A percentile compares a stretch with the other conserved stretches of the same genome.
phyloP scores from a whole-genome alignment of 2,797 vertebrate genomes.

The Takifugu rubripes region DNA sequence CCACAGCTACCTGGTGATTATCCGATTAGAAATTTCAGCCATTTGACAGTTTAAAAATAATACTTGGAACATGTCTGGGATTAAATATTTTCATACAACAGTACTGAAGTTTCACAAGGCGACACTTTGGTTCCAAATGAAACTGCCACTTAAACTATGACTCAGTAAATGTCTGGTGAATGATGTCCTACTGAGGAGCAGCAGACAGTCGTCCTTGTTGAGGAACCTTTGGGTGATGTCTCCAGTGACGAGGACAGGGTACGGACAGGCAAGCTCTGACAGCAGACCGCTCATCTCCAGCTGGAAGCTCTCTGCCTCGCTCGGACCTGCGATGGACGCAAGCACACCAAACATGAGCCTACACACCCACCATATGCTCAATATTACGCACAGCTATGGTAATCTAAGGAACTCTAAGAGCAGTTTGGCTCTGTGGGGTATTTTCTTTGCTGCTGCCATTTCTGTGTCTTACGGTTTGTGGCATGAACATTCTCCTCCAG shows the following conservation, averaged over 20 bases:
- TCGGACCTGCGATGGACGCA: constrained; percentile 75
- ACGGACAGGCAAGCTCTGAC: constrained; percentile 90
- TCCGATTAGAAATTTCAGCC: too few relatives aligned
- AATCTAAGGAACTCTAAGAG: too few relatives aligned
- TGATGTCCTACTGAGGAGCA: constrained; percentile 85
- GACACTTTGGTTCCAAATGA: too few relatives aligned
- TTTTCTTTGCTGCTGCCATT: too few relatives aligned
- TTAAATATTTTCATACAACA: too few relatives aligned
- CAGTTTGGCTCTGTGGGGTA: too few relatives aligned
- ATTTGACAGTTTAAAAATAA: too few relatives aligned
- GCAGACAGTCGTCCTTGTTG: constrained; percentile 86
- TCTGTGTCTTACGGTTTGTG: constrained; percentile 86
- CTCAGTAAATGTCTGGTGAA: too few relatives aligned
- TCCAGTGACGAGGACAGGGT: constrained; percentile 84
- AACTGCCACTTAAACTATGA: neutral
- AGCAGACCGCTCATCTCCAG: constrained; percentile 95
- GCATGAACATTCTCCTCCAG: constrained; percentile 96
- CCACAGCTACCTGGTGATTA: too few relatives aligned
- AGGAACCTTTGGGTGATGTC: constrained; percentile 89
- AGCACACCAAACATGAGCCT: neutral
- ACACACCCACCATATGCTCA: rapidly evolving
- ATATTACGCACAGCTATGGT: too few relatives aligned
- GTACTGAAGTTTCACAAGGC: too few relatives aligned
- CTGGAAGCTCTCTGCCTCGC: constrained; percentile 92
- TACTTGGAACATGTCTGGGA: too few relatives aligned